Percentiles rank a stretch among this genome's conserved stretches.
Evolutionary conservation across 2,797 vertebrate species (phyloP).

Genomic region (Champsocephalus esox): DNA sequence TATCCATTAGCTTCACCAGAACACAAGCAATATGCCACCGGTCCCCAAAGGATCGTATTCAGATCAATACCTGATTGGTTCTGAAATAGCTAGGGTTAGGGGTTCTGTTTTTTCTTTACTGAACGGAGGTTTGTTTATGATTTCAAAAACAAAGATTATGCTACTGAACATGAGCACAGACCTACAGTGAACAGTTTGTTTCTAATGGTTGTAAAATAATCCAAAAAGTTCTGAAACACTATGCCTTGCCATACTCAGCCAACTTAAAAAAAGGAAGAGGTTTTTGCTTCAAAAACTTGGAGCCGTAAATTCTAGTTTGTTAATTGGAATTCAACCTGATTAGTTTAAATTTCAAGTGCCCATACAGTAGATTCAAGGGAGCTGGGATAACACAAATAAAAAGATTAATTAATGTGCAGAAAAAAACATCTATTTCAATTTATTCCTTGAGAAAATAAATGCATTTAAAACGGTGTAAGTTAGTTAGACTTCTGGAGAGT

Average conservation of each 20-base stretch:
- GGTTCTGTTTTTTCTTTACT: no score
- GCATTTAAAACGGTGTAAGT: conserved; percentile 4
- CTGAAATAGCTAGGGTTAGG: no score
- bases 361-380: conserved; percentile 4
- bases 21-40: no score
- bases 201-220: neutral
- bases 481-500: conserved; percentile 33
- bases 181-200: neutral
- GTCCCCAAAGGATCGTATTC: no score
- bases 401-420: conserved; percentile 48
- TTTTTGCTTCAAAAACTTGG: conserved; percentile 21
- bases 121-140: neutral
- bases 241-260: neutral
- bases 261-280: conserved; percentile 2
- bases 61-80: no score
- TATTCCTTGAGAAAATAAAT: conserved; percentile 34
- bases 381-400: conserved; percentile 37
- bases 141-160: neutral
- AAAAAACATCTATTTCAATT: conserved; percentile 14
- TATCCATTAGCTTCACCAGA: no score
- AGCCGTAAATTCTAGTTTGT: conserved; percentile 21
- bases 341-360: conserved; percentile 20
- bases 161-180: neutral
- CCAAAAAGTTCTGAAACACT: neutral
- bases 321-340: conserved; percentile 30